phyloP scores from a whole-genome alignment of 2,113 vertebrate genomes.

The Coptodon bakossiorum region DNA sequence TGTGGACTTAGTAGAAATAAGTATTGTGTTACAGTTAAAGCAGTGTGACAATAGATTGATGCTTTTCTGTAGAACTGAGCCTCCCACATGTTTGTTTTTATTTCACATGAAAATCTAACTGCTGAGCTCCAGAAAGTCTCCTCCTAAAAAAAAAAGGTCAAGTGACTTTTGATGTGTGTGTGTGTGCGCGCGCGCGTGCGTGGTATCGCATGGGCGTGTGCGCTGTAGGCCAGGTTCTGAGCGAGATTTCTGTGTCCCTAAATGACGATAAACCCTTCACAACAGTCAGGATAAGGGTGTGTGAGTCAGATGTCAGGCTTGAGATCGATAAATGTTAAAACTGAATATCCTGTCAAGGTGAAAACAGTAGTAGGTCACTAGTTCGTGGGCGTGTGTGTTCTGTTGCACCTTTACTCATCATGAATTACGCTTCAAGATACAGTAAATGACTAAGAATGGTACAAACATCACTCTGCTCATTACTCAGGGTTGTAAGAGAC shows the following conservation, averaged over 20 bases:
- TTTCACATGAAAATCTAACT: not conserved
- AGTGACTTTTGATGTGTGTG: not conserved
- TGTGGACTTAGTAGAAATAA: not conserved
- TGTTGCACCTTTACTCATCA: constrained; percentile 43
- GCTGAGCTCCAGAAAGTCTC: not conserved
- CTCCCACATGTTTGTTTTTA: not conserved
- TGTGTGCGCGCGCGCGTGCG: accelerated
- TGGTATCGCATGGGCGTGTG: not conserved
- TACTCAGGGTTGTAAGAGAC: constrained; percentile 2
- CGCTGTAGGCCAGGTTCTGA: not conserved
- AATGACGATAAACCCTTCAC: not conserved
- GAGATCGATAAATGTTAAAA: constrained; percentile 35
- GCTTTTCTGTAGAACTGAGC: not conserved
- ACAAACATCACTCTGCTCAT: constrained; percentile 14
- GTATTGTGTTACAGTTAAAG: not conserved
- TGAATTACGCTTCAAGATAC: not conserved
- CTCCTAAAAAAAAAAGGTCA: not conserved
- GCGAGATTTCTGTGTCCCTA: not conserved
- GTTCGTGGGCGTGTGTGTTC: constrained; percentile 3
- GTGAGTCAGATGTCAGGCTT: not conserved
- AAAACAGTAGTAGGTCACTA: constrained; percentile 48
- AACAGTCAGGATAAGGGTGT: not conserved
- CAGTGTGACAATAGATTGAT: not conserved
- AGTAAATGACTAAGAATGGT: constrained; percentile 42
- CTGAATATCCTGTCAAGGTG: constrained; percentile 19